Conservation (phyloP, 2,888 invertebrate genomes). For the Fragum whitleyi region DNA sequence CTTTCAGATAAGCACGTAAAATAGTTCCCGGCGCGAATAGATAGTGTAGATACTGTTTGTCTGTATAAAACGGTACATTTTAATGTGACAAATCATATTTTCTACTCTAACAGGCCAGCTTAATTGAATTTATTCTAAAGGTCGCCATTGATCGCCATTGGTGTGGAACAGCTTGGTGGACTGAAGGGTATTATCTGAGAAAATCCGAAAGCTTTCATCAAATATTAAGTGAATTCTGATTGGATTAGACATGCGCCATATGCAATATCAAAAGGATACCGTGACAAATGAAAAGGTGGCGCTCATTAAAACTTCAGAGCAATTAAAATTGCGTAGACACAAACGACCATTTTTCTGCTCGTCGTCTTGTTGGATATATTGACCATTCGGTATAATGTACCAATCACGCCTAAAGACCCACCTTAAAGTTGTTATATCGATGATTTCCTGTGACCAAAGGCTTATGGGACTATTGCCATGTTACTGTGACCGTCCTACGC, state of each 20-base stretch:
- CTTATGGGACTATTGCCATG: too few species aligned
- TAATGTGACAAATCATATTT: not conserved
- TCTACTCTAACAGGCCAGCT: not conserved
- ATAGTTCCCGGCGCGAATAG: too few species aligned
- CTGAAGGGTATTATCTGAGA: slow-evolving; percentile 30
- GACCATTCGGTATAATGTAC: too few species aligned
- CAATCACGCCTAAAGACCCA: too few species aligned
- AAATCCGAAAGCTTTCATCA: slow-evolving; percentile 28
- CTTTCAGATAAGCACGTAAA: too few species aligned
- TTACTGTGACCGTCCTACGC: too few species aligned
- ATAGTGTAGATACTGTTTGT: too few species aligned
- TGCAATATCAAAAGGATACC: slow-evolving; percentile 19
- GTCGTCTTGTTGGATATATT: too few species aligned
- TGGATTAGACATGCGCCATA: slow-evolving; percentile 28
- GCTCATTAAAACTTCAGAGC: not conserved
- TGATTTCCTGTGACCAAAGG: too few species aligned
- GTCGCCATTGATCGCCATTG: slow-evolving; percentile 15
- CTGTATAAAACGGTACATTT: too few species aligned
- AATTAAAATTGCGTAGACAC: not conserved
- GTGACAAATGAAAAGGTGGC: slow-evolving; percentile 5
- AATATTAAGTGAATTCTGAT: slow-evolving; percentile 31
- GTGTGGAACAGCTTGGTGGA: slow-evolving; percentile 16
- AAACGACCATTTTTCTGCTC: not conserved
- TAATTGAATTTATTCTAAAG: slow-evolving; percentile 15
- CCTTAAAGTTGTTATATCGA: too few species aligned